A percentile compares a stretch with the other conserved stretches of the same genome.
phyloP scores from a whole-genome alignment of 1,140 invertebrate genomes.

The Pseudomyrmex concolor region DNA sequence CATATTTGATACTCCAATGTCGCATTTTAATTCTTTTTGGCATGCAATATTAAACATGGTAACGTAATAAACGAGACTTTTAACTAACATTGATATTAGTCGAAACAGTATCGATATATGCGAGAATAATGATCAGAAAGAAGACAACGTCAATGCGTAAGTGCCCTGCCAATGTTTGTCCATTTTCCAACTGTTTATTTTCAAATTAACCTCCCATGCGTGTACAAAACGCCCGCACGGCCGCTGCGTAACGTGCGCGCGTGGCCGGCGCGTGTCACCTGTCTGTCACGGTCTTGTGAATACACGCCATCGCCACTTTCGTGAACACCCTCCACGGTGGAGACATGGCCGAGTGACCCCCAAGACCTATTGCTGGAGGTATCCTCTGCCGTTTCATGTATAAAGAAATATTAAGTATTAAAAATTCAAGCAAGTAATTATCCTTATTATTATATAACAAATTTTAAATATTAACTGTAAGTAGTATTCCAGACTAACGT shows the following conservation, averaged over 20 bases:
- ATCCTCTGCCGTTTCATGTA: constrained; percentile 51
- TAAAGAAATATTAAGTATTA: neutral
- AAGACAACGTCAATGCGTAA: constrained; percentile 28
- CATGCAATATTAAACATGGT: neutral
- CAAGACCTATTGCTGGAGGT: constrained; percentile 78
- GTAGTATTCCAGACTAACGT: too few species aligned
- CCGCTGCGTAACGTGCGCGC: constrained; percentile 69
- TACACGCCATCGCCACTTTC: constrained; percentile 75
- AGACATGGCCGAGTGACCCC: constrained; percentile 81
- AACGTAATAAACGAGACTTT: neutral
- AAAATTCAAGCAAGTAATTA: neutral
- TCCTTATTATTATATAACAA: neutral
- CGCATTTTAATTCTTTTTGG: neutral
- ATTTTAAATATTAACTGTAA: too few species aligned
- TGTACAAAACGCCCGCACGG: constrained; percentile 31
- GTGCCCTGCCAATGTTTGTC: constrained; percentile 68
- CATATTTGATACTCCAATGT: neutral
- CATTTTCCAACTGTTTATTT: constrained; percentile 77
- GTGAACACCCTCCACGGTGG: constrained; percentile 77
- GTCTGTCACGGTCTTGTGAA: constrained; percentile 82
- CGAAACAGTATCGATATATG: neutral
- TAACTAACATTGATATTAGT: constrained; percentile 4
- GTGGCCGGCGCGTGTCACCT: constrained; percentile 84
- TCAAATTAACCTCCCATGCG: constrained; percentile 73
- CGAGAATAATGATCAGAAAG: neutral